Conservation (phyloP, 2,888 invertebrate genomes). For the Pristionchus entomophagus region DNA sequence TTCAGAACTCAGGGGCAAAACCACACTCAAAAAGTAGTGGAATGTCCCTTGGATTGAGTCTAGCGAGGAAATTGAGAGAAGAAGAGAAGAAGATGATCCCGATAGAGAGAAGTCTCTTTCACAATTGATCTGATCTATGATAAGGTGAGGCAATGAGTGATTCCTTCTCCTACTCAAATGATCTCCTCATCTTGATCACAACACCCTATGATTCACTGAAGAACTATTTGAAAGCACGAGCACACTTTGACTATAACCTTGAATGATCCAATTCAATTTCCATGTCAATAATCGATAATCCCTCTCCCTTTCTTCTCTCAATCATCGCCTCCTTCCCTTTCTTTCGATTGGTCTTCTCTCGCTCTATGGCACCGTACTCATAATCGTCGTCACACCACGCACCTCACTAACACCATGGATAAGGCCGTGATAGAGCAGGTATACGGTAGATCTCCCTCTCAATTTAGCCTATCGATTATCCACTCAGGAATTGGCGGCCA, state of each 20-base stretch:
- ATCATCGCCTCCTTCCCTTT: neutral
- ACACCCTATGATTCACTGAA: no score
- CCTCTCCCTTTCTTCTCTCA: neutral
- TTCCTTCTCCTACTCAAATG: constrained; percentile 25
- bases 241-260: no score
- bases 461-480: neutral
- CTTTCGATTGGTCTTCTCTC: constrained; percentile 5
- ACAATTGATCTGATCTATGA: constrained; percentile 10
- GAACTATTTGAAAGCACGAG: no score
- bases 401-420: constrained; percentile 7
- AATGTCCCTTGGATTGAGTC: constrained; percentile 16
- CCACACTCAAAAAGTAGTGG: neutral
- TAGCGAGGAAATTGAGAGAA: neutral
- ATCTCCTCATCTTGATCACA: neutral
- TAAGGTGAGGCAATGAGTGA: neutral
- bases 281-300: neutral
- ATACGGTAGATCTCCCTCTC: neutral
- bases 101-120: constrained; percentile 2
- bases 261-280: neutral
- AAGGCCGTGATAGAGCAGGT: constrained; percentile 21
- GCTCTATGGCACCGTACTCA: neutral
- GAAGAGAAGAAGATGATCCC: neutral
- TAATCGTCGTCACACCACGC: neutral
- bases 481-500: constrained; percentile 18
- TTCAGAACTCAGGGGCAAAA: neutral